Conservation (phyloP, 1,140 invertebrate genomes). For the Aricia agestis region DNA sequence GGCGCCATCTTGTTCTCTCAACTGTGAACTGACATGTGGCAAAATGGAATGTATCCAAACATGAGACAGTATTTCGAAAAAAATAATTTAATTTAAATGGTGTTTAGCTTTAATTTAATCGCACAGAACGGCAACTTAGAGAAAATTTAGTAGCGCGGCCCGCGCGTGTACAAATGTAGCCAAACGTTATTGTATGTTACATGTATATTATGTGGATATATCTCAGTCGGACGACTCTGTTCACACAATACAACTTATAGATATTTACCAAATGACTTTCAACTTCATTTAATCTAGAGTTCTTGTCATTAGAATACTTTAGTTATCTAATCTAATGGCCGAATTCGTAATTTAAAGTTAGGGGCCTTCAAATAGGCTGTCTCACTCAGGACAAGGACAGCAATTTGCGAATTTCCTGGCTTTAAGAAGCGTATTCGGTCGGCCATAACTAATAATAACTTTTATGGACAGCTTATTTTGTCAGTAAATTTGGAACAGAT, state of each 20-base stretch:
- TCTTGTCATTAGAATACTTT: neutral
- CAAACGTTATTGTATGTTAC: slow-evolving; percentile 8
- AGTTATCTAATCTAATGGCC: neutral
- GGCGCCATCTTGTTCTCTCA: neutral
- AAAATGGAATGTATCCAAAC: no score
- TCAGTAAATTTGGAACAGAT: no score
- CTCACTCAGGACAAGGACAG: no score
- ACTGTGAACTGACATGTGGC: no score
- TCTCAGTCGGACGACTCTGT: neutral
- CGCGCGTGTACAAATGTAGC: slow-evolving; percentile 10
- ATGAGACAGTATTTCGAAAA: neutral
- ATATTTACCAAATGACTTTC: neutral
- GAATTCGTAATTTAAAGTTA: neutral
- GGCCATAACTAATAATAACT: neutral
- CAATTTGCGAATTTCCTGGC: no score
- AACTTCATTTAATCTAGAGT: neutral
- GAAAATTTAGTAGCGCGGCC: neutral
- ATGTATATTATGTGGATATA: slow-evolving; percentile 3
- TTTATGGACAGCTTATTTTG: neutral
- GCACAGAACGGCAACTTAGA: neutral
- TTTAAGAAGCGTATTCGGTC: neutral
- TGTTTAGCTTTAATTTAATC: neutral
- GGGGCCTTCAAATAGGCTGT: no score
- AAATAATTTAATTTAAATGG: neutral
- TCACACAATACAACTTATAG: neutral